Conservation (phyloP, 2,888 invertebrate genomes). For the Didymodactylos carnosus region DNA sequence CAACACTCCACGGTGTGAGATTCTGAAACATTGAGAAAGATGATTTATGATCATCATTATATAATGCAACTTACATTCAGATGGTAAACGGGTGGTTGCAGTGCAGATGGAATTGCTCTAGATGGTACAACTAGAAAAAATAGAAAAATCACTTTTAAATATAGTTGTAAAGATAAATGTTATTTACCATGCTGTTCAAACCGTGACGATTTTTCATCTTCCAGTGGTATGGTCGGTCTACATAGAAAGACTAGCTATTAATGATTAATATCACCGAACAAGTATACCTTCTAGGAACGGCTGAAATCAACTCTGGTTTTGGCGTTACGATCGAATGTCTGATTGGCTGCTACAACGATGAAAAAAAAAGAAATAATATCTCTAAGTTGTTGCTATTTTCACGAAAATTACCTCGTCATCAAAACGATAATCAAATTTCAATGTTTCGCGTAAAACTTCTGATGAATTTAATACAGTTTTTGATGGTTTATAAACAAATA, state of each 20-base stretch:
- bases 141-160: background rate
- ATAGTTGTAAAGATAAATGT: no score
- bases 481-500: background rate
- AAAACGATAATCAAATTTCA: background rate
- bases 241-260: no score
- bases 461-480: background rate
- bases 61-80: background rate
- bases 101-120: background rate
- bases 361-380: background rate
- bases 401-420: background rate
- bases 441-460: background rate
- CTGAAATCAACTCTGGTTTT: background rate
- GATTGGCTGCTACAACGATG: background rate
- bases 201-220: no score
- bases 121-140: background rate
- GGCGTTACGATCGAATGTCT: background rate
- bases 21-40: background rate
- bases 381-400: no score
- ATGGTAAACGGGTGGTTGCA: background rate
- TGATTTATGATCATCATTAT: no score
- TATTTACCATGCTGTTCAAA: no score
- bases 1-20: background rate
- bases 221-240: no score
- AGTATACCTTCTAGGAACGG: no score
- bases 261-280: no score